A percentile compares a stretch with the other conserved stretches of the same genome.
These are phyloP conservation scores for Cheilosia variabilis DNA, from an alignment of 2,888 invertebrate species.

Conservation along the genomic window DNA sequence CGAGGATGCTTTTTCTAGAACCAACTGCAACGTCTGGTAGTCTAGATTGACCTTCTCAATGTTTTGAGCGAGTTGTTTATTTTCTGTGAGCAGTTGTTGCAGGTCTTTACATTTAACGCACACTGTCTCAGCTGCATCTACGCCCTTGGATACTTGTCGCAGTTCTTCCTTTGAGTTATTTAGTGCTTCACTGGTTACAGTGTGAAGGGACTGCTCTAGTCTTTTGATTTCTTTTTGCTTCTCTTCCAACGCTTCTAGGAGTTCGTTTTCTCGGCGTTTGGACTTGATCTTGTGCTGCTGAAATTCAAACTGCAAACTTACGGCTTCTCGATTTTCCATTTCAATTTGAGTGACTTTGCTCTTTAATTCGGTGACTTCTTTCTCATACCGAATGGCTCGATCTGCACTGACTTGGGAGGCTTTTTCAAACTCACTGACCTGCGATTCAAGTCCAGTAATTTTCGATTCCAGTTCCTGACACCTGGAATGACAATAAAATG, in stretches of 20 bases:
- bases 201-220: constrained; percentile 77
- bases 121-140: constrained; percentile 57
- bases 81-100: constrained; percentile 77
- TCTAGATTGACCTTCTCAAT: constrained; percentile 43
- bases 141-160: constrained; percentile 77
- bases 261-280: constrained; percentile 85
- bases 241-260: constrained; percentile 84
- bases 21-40: constrained; percentile 20
- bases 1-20: constrained; percentile 23
- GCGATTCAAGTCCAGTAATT: constrained; percentile 62
- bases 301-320: constrained; percentile 84
- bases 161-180: constrained; percentile 79
- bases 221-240: constrained; percentile 77
- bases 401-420: constrained; percentile 80
- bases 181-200: constrained; percentile 76
- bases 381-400: constrained; percentile 84
- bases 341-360: constrained; percentile 77
- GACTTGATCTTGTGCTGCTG: constrained; percentile 85
- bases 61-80: constrained; percentile 73
- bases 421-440: constrained; percentile 65
- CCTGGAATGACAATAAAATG: constrained; percentile 52
- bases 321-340: constrained; percentile 79
- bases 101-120: constrained; percentile 79
- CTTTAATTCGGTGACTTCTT: constrained; percentile 79
- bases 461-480: constrained; percentile 58